Evolutionary conservation across 2,797 vertebrate species (phyloP).

Genomic region (Chelmon rostratus): DNA sequence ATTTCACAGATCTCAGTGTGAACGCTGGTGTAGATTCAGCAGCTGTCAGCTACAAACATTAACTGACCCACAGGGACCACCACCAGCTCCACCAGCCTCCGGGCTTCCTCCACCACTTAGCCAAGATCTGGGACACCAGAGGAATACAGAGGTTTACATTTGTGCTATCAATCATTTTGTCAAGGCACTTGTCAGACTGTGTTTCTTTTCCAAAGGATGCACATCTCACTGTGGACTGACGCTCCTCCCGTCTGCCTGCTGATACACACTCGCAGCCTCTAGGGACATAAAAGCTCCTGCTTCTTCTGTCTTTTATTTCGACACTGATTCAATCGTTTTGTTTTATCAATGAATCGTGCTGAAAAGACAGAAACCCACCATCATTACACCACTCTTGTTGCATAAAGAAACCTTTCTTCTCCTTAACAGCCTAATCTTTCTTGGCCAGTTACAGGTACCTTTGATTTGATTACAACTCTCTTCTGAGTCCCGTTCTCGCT

Average conservation of each 20-base stretch:
- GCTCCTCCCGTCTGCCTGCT: background rate
- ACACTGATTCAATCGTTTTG: slow-evolving; percentile 29
- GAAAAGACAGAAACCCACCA: slow-evolving; percentile 12
- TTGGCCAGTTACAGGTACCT: slow-evolving; percentile 25
- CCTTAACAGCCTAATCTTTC: slow-evolving; percentile 38
- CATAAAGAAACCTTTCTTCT: slow-evolving; percentile 47
- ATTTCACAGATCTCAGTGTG: slow-evolving; percentile 13
- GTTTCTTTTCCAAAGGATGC: slow-evolving; percentile 26
- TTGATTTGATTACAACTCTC: slow-evolving; percentile 51
- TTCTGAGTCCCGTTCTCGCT: slow-evolving; percentile 29
- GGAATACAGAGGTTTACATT: slow-evolving; percentile 14
- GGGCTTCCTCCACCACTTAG: slow-evolving; percentile 30
- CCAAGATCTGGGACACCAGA: slow-evolving; percentile 6
- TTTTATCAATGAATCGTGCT: slow-evolving; percentile 31
- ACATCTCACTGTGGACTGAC: slow-evolving; percentile 18
- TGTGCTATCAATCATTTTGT: slow-evolving; percentile 39
- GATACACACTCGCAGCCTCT: background rate
- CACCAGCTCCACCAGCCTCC: slow-evolving; percentile 16
- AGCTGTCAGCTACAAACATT: slow-evolving; percentile 38
- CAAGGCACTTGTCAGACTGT: slow-evolving; percentile 16
- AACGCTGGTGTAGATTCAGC: slow-evolving; percentile 16
- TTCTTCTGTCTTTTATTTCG: slow-evolving; percentile 30
- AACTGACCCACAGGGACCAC: slow-evolving; percentile 29
- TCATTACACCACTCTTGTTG: slow-evolving; percentile 24
- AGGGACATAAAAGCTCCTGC: slow-evolving; percentile 20